Conservation (phyloP, 2,888 invertebrate genomes). For the Chloroclysta siterata region DNA sequence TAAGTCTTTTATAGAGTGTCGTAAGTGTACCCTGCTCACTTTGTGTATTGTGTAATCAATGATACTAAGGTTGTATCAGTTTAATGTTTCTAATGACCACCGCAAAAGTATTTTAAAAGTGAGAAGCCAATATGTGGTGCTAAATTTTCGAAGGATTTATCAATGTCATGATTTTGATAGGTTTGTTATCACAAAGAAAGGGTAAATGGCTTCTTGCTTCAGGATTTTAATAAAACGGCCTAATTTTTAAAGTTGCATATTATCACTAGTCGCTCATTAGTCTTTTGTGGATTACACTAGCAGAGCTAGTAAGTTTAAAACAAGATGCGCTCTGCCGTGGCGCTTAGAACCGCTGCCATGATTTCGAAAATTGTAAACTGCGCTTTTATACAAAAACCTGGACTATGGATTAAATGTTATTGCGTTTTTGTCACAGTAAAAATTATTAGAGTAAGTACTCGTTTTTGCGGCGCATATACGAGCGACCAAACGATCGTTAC, state of each 20-base stretch:
- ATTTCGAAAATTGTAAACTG: no score
- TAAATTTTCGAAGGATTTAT: constrained; percentile 83
- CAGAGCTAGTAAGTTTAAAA: neutral
- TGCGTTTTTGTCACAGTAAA: no score
- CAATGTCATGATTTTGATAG: constrained; percentile 71
- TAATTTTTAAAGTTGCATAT: constrained; percentile 47
- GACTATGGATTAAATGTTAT: no score
- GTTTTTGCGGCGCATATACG: neutral
- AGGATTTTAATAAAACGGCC: constrained; percentile 48
- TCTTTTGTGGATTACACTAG: no score
- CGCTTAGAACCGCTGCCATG: no score
- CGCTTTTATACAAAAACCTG: no score
- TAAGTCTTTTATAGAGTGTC: constrained; percentile 23
- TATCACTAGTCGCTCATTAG: no score
- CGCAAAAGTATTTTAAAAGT: constrained; percentile 52
- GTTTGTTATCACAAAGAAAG: constrained; percentile 62
- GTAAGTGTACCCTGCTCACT: constrained; percentile 34
- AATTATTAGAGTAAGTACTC: no score
- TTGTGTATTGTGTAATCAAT: constrained; percentile 21
- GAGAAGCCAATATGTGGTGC: constrained; percentile 82
- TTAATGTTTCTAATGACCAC: constrained; percentile 25
- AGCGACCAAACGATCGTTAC: neutral
- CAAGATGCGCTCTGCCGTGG: no score
- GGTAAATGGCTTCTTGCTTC: constrained; percentile 66
- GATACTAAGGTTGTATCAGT: constrained; percentile 31